Conservation (phyloP, 2,113 vertebrate species). For the Kryptolebias marmoratus region DNA sequence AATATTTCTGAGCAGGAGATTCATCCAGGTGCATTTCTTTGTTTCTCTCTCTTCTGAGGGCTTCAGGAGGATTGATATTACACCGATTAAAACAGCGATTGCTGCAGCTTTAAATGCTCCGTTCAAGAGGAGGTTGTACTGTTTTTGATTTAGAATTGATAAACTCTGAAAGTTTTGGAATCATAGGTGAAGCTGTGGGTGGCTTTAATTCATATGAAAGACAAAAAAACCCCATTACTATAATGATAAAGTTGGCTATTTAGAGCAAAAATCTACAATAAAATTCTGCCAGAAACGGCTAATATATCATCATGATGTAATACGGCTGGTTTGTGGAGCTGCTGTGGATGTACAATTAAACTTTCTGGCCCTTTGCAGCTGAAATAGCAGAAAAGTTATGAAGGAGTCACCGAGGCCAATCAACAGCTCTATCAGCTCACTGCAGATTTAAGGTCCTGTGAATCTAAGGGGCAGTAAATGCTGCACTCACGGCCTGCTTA, state of each 20-base stretch:
- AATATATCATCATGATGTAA: slow-evolving; percentile 2
- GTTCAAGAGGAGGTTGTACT: neutral
- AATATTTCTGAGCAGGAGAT: neutral
- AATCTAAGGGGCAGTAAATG: slow-evolving; percentile 11
- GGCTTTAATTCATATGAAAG: slow-evolving; percentile 5
- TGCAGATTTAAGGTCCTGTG: slow-evolving; percentile 32
- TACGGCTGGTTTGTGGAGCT: neutral
- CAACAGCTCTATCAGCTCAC: slow-evolving; percentile 40
- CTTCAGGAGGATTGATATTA: neutral
- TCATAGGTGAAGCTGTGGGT: neutral
- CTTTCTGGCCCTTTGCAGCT: slow-evolving; percentile 18
- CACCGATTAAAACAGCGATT: neutral
- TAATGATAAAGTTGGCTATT: slow-evolving; percentile 19
- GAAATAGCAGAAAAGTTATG: slow-evolving; percentile 18
- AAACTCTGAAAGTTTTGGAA: neutral
- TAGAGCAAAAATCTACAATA: slow-evolving; percentile 1
- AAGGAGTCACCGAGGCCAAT: slow-evolving; percentile 18
- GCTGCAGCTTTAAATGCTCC: neutral
- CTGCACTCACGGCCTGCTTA: slow-evolving; percentile 19
- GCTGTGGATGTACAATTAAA: neutral
- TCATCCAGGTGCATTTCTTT: neutral
- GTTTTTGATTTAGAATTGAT: neutral
- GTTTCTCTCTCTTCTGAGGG: too few species aligned
- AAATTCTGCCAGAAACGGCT: neutral
- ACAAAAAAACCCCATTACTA: slow-evolving; percentile 32